Percentiles rank a stretch among this genome's conserved stretches.
Evolutionary conservation across 2,888 invertebrate species (phyloP).

Genomic region (Himalopsyche kuldschensis): DNA sequence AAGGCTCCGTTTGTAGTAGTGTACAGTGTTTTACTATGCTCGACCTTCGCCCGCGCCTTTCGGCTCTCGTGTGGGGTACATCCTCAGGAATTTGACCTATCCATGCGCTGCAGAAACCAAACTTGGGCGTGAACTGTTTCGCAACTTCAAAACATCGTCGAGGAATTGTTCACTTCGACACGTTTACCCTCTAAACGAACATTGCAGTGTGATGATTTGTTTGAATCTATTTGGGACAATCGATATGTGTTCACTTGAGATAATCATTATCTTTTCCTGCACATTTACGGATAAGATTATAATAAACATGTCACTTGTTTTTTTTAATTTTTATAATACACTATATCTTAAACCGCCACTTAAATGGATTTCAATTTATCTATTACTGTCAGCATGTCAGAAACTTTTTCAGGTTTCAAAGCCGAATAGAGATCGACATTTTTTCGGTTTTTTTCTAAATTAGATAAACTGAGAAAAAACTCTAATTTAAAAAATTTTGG

Average conservation of each 20-base stretch:
- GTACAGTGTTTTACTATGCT: not conserved
- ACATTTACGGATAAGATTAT: too few relatives aligned
- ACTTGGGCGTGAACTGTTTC: not conserved
- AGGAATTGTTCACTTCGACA: not conserved
- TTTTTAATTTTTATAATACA: too few relatives aligned
- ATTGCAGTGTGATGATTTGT: not conserved
- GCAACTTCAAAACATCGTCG: not conserved
- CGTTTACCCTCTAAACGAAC: not conserved
- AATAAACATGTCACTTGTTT: too few relatives aligned
- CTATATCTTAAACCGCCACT: too few relatives aligned
- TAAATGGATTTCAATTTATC: too few relatives aligned
- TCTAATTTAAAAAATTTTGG: too few relatives aligned
- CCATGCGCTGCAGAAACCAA: not conserved
- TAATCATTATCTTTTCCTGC: not conserved
- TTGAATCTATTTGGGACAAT: not conserved
- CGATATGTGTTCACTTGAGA: not conserved
- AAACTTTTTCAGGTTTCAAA: too few relatives aligned
- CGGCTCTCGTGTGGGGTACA: constrained; percentile 17
- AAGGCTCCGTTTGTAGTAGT: not conserved
- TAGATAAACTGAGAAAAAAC: too few relatives aligned
- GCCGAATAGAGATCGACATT: too few relatives aligned
- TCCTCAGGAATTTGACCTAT: constrained; percentile 29
- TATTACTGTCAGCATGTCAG: too few relatives aligned
- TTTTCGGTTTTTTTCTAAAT: too few relatives aligned
- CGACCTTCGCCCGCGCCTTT: constrained; percentile 16